phyloP scores from a whole-genome alignment of 2,113 vertebrate genomes.

The Hypocryptadius cinnamomeus region DNA sequence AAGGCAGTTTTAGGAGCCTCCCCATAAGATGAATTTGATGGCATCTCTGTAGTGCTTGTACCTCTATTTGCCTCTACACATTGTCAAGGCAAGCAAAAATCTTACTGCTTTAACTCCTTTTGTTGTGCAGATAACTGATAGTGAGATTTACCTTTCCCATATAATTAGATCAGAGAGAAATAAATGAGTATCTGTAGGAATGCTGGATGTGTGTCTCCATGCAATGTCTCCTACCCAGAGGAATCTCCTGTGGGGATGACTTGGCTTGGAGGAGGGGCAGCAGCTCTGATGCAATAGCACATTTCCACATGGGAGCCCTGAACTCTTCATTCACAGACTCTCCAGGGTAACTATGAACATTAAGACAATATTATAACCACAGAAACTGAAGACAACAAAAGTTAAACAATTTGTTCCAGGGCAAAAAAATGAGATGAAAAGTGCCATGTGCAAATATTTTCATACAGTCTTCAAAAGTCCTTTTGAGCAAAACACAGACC shows the following conservation, averaged over 20 bases:
- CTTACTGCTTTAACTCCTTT: neutral
- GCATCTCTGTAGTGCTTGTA: neutral
- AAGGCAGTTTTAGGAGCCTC: neutral
- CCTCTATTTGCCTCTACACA: neutral
- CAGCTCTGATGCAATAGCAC: neutral
- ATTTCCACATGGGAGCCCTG: neutral
- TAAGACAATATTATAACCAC: neutral
- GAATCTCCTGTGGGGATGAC: neutral
- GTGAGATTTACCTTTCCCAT: neutral
- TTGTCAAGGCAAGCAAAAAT: neutral
- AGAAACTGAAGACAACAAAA: neutral
- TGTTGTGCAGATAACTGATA: neutral
- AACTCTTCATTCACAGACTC: neutral
- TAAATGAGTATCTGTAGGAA: neutral
- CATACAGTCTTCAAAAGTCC: neutral
- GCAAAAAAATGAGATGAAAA: neutral
- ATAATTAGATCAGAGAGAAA: neutral
- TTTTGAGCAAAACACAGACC: neutral
- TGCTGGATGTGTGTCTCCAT: neutral
- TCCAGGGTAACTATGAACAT: neutral
- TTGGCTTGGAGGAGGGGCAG: neutral
- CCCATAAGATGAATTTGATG: neutral
- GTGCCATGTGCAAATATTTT: neutral
- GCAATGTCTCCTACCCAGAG: neutral
- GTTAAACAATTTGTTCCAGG: neutral